These are phyloP conservation scores for Lathamus discolor DNA, from an alignment of 2,113 vertebrate species.

Conservation along the genomic window DNA sequence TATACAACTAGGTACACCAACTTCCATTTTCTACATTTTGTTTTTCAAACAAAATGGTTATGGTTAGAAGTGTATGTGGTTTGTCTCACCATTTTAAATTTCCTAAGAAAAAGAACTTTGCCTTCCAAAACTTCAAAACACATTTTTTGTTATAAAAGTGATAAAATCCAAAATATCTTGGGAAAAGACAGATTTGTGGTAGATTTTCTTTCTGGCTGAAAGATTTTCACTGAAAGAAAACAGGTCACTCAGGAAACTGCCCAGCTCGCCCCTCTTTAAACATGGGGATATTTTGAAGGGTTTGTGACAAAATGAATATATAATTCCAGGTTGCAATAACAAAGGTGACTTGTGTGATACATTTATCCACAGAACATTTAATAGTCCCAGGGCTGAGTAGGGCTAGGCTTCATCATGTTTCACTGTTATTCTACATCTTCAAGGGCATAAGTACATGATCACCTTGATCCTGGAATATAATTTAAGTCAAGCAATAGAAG, in stretches of 20 bases:
- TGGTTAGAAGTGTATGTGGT: background rate
- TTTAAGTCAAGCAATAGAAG: background rate
- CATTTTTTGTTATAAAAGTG: background rate
- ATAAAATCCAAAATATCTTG: background rate
- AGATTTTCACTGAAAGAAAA: background rate
- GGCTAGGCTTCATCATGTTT: background rate
- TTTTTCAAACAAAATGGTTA: background rate
- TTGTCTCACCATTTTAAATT: background rate
- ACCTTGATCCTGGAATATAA: background rate
- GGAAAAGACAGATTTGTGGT: background rate
- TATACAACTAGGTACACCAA: background rate
- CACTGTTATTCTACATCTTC: background rate
- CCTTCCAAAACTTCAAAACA: background rate
- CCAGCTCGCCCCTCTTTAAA: background rate
- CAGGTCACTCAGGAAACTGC: background rate
- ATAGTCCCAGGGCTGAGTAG: background rate
- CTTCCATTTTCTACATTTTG: background rate
- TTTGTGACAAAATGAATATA: background rate
- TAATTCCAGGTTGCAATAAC: background rate
- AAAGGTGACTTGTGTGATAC: background rate
- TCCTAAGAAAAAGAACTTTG: background rate
- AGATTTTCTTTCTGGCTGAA: background rate
- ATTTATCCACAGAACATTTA: background rate
- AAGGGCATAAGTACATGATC: background rate
- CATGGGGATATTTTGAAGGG: background rate